A percentile compares a stretch with the other conserved stretches of the same genome.
Evolutionary conservation across 2,113 vertebrate species (phyloP).

Genomic region (Hippocampus comes): DNA sequence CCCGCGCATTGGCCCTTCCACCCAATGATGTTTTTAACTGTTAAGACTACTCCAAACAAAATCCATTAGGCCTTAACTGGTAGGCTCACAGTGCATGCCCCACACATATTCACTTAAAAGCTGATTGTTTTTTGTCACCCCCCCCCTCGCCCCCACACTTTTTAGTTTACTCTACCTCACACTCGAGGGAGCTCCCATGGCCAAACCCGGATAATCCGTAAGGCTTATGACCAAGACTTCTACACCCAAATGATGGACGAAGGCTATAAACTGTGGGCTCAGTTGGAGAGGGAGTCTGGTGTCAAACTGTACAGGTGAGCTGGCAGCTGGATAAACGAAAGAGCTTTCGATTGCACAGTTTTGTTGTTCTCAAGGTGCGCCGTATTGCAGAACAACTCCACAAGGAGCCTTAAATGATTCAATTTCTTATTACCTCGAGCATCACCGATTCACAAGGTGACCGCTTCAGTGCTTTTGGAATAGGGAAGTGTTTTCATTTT

Average conservation of each 20-base stretch:
- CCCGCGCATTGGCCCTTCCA: too few relatives aligned
- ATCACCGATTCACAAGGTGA: slow-evolving; percentile 22
- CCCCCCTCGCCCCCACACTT: neutral
- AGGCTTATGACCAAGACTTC: slow-evolving; percentile 71
- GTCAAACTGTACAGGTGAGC: slow-evolving; percentile 78
- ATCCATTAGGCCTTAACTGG: too few relatives aligned
- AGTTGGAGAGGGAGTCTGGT: slow-evolving; percentile 76
- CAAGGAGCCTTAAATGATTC: slow-evolving; percentile 40
- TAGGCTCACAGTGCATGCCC: too few relatives aligned
- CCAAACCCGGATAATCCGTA: slow-evolving; percentile 86
- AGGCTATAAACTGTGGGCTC: slow-evolving; percentile 78
- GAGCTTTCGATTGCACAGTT: too few relatives aligned
- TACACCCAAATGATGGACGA: slow-evolving; percentile 85
- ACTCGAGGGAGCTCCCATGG: slow-evolving; percentile 90
- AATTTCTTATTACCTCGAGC: slow-evolving; percentile 49
- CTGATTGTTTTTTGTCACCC: neutral
- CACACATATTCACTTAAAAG: neutral
- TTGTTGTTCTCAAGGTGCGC: slow-evolving; percentile 23
- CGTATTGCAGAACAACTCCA: slow-evolving; percentile 33
- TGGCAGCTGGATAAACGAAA: slow-evolving; percentile 5
- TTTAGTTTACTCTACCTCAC: slow-evolving; percentile 86
- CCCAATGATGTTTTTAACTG: too few relatives aligned
- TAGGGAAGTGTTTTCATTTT: too few relatives aligned
- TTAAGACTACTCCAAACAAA: too few relatives aligned
- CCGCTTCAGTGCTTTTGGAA: too few relatives aligned